Evolutionary conservation across 2,888 invertebrate genomes (phyloP).

Genomic region (Suillia variegata): DNA sequence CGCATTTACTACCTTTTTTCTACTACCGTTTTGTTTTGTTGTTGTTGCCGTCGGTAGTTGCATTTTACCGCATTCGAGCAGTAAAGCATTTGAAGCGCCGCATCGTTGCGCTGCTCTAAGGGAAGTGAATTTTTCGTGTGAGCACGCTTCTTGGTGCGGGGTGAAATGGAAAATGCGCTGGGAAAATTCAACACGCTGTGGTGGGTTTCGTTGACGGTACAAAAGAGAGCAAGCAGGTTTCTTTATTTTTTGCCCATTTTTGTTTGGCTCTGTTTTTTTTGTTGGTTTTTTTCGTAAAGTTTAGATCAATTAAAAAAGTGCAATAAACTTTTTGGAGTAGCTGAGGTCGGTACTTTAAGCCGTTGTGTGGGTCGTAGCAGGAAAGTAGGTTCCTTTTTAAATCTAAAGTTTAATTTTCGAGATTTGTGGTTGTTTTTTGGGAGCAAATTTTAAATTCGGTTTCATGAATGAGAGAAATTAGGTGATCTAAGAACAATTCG

Average conservation of each 20-base stretch:
- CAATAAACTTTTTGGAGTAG: conserved; percentile 12
- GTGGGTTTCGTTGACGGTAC: conserved; percentile 21
- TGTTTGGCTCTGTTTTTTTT: too few species aligned
- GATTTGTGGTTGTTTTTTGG: not conserved
- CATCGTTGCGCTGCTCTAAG: conserved; percentile 14
- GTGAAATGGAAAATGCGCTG: not conserved
- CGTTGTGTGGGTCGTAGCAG: not conserved
- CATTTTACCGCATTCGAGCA: not conserved
- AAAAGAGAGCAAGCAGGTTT: conserved; percentile 25
- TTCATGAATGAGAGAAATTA: too few species aligned
- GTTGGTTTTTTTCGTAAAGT: not conserved
- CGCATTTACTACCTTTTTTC: conserved; percentile 6
- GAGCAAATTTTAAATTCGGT: not conserved
- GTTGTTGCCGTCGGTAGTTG: not conserved
- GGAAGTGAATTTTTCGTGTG: conserved; percentile 5
- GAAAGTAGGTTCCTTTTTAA: too few species aligned
- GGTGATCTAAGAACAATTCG: too few species aligned
- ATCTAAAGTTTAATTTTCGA: not conserved
- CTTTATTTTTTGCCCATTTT: too few species aligned
- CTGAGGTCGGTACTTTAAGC: not conserved
- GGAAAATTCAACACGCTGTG: not conserved
- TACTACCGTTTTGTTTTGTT: not conserved
- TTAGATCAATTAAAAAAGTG: conserved; percentile 8
- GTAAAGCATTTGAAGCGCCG: not conserved
- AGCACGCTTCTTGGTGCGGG: too few species aligned